Evolutionary conservation across 92 coral and sea anemone species (phyloP), one percentile per base, ranked within the genome.

Genomic region (Hydrozoanthus gracilis): DNA sequence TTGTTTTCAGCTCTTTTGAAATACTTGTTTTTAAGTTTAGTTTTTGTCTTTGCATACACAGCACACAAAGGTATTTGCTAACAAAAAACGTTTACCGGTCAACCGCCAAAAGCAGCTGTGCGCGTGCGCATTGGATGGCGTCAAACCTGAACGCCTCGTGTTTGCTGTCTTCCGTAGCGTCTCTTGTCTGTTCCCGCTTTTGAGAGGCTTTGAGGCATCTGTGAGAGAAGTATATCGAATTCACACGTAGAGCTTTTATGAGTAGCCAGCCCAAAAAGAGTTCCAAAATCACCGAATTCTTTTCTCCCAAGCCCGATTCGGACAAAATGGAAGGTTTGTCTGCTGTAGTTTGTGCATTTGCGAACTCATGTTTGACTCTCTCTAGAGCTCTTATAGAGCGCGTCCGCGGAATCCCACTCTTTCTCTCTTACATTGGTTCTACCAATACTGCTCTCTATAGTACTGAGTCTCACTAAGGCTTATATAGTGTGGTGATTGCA

Each of bases 301-400:
- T 85, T 83, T 76, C 90, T 82, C 94, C 95, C 90, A 84, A 71
- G 79, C 79, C 86, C 90, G 88, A 83, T 88, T 86, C 76, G 86
- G 92, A 89, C 80, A 89, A 91, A 73, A 94, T 94, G 98, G 98
- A 94, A 89, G 98, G 98, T 94, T 91, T 90, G 86, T 91, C 27
- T 18, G 58, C 79, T 17, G 76, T 85, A 47, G 67, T 69, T 78
- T 77, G 60, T 79, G 93, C 89, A 90, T 89, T 92, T 72, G 87
- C 76, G 62, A 67, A 51, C 62, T 82, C 87, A 87, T 87, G 72
- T 64, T 80, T 52, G 73, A 35, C 84, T 64, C 84, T 62, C 84
- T 68, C 8, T 78, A 79, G 45, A 80, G 72, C 73, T 79, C 67
- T 88, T 8, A 61, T 16, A 82, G 85, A 66, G 90, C 90, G 93